Percentiles rank a stretch among this genome's conserved stretches.
Conservation (phyloP, 2,113 vertebrate genomes). For the Zootoca vivipara region DNA sequence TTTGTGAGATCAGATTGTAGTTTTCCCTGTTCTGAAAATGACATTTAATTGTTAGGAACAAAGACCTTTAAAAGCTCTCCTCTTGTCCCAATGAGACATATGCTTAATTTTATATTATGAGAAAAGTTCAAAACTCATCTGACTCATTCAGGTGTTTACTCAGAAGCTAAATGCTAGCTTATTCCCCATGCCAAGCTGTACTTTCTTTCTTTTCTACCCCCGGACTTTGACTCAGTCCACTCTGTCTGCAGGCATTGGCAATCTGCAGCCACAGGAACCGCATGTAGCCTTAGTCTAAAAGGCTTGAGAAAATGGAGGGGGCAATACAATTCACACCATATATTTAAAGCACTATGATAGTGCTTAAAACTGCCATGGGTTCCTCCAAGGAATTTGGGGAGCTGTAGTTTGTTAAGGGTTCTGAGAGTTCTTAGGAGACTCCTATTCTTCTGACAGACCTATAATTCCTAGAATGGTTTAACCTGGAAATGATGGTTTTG, state of each 20-base stretch:
- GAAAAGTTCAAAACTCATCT: slow-evolving; percentile 14
- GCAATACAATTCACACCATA: neutral
- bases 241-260: neutral
- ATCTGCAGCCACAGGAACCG: neutral
- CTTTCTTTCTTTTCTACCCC: neutral
- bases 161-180: neutral
- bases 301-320: neutral
- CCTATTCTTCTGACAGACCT: too few relatives aligned
- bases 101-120: neutral
- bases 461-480: neutral
- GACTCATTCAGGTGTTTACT: neutral
- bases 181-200: neutral
- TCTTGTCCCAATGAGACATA: neutral
- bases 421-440: too few relatives aligned
- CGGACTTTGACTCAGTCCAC: neutral
- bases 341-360: too few relatives aligned
- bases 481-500: too few relatives aligned
- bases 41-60: neutral
- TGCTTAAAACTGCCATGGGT: too few relatives aligned
- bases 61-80: slow-evolving; percentile 18
- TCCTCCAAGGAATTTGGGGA: too few relatives aligned
- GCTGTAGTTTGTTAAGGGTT: too few relatives aligned
- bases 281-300: neutral
- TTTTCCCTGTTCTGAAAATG: slow-evolving; percentile 24
- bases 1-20: neutral